Percentiles rank a stretch among this genome's conserved stretches.
phyloP scores from a whole-genome alignment of 2,113 vertebrate genomes.

The Chaenocephalus aceratus region DNA sequence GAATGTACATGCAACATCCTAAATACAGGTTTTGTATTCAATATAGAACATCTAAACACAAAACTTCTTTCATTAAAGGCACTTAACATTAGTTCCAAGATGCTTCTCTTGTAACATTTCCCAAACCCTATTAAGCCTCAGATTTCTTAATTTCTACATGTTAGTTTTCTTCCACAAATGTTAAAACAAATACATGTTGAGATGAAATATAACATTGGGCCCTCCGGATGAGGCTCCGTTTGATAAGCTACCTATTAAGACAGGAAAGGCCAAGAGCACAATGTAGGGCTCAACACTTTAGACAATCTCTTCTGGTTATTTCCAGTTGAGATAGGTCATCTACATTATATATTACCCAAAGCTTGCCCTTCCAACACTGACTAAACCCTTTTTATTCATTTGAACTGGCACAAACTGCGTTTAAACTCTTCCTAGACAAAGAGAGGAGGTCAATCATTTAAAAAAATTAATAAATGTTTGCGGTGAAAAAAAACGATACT shows the following conservation, averaged over 20 bases:
- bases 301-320: neutral
- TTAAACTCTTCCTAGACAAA: neutral
- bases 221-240: neutral
- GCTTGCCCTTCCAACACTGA: neutral
- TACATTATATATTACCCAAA: constrained; percentile 7
- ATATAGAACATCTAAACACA: neutral
- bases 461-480: neutral
- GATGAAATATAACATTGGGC: neutral
- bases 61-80: constrained; percentile 5
- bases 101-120: neutral
- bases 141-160: neutral
- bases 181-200: neutral
- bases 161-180: neutral
- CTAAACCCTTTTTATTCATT: neutral
- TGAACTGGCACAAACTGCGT: neutral
- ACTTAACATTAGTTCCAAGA: constrained; percentile 12
- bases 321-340: neutral
- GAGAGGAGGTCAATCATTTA: constrained; percentile 12
- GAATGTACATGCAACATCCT: neutral
- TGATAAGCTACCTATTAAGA: neutral
- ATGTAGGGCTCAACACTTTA: neutral
- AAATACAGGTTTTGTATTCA: constrained; percentile 15
- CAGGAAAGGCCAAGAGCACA: neutral
- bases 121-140: neutral
- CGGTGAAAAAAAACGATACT: constrained; percentile 8